Base-by-base conservation (phyloP, 2,797 vertebrate genomes). In the Rhabdophis nuchalis region DNA sequence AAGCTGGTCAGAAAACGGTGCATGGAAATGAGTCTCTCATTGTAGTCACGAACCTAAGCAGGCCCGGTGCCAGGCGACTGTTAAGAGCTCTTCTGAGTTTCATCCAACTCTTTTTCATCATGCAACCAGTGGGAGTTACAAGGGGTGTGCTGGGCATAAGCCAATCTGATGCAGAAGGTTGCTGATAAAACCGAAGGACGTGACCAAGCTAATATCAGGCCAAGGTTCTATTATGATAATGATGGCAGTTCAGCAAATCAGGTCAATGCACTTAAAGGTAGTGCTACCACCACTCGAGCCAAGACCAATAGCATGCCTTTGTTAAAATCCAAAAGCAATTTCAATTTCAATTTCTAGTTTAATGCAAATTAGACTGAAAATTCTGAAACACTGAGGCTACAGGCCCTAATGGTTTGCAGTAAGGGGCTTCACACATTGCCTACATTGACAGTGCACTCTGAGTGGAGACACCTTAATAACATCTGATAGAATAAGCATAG, bases 211-310 rank as follows among this genome's bases (percentile, higher is more conserved):
- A 89, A 91, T 20, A 92, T 85, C 72, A 95, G 88, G 68, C 1
- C 92, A 41, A 29, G 29, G 61, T 8, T 89, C 88, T 95, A 88
- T 58, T 93, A 64, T 5, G 8, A 94, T 93, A 94, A 91, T 87
- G 77, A 93, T 64, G 92, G 57, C 86, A 58, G 85, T 91, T 95
- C 94, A 95, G 32, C 88, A 93, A 23, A 20, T 87, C 92, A 89
- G 90, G 91, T 93, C 91, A 94, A 95, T 95, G 95, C 96, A 92
- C 94, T 96, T 90, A 58, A 94, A 89, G 77, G 90, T 61, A 85
- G 52, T 85, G 41, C 13, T 25, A 92, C 68, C 23, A 77, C 91
- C 23, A 64, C 90, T 92, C 91, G 0, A 16, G 82, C 87, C 90
- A 60, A 72, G 54, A 18, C 85, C 88, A 91, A 94, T 88, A 36